A percentile compares a stretch with the other conserved stretches of the same genome.
Evolutionary conservation across 2,113 vertebrate genomes (phyloP).

Genomic region (Tapirus terrestris): DNA sequence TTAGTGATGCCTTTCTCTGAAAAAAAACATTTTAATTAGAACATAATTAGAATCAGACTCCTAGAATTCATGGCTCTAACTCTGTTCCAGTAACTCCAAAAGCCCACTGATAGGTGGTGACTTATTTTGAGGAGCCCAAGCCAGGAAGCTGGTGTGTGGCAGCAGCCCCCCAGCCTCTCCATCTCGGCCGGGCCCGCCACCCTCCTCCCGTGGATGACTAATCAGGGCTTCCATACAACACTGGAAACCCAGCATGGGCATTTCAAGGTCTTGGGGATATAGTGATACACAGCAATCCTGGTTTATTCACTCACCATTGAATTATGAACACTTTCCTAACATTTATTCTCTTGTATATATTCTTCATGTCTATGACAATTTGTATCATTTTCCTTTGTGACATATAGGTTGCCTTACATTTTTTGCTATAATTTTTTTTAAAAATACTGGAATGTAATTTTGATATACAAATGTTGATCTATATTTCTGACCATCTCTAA

Average conservation of each 20-base stretch:
- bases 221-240: not conserved
- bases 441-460: slow-evolving; percentile 18
- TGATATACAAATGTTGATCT: not conserved
- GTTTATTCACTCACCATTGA: not conserved
- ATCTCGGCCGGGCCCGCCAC: not conserved
- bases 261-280: not conserved
- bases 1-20: not conserved
- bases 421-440: not conserved
- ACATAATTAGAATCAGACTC: not conserved
- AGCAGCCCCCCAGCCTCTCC: not conserved
- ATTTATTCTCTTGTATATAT: not conserved
- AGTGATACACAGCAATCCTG: not conserved
- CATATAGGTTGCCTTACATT: not conserved
- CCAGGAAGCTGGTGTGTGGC: not conserved
- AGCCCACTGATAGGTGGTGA: not conserved
- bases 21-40: not conserved
- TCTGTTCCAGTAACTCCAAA: not conserved
- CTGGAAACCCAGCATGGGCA: not conserved
- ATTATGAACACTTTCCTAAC: not conserved
- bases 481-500: slow-evolving; percentile 17
- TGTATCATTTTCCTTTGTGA: not conserved
- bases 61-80: not conserved
- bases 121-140: not conserved
- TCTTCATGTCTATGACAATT: not conserved
- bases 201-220: not conserved